A percentile compares a stretch with the other conserved stretches of the same genome.
These are phyloP conservation scores for Brotula barbata DNA, from an alignment of 2,797 vertebrate species.

Conservation along the genomic window DNA sequence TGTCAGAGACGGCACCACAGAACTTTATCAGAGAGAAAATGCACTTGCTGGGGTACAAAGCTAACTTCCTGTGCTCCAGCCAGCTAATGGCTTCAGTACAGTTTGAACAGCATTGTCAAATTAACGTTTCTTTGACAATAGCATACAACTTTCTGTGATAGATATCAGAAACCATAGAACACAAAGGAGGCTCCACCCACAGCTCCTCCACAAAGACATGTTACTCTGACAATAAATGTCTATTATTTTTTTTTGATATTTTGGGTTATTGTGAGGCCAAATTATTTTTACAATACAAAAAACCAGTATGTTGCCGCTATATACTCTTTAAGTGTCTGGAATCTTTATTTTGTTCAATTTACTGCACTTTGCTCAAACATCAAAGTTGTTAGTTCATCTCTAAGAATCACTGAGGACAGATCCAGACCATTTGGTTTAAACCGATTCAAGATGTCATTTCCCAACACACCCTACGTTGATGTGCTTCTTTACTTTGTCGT, in stretches of 20 bases:
- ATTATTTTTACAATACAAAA: too few species aligned
- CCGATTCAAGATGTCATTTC: too few species aligned
- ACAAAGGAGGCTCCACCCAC: neutral
- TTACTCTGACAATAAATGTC: neutral
- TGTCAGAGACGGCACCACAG: constrained; percentile 40
- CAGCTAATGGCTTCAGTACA: constrained; percentile 49
- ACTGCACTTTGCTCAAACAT: too few species aligned
- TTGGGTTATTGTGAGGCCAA: neutral
- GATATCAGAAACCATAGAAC: constrained; percentile 27
- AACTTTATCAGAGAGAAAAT: constrained; percentile 35
- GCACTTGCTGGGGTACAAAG: constrained; percentile 33
- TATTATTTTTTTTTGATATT: neutral
- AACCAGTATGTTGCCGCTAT: too few species aligned
- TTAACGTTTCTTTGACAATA: constrained; percentile 4
- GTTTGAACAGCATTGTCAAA: constrained; percentile 23
- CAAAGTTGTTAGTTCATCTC: too few species aligned
- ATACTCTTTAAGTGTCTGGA: too few species aligned
- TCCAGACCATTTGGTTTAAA: too few species aligned
- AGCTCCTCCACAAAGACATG: neutral
- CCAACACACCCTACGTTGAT: too few species aligned
- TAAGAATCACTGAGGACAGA: too few species aligned
- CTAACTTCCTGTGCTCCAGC: constrained; percentile 48
- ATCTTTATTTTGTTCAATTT: too few species aligned
- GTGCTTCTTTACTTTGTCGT: too few species aligned
- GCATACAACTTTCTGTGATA: constrained; percentile 14